Conservation (phyloP, 35 echinoderm and acorn worm species). For the Holothuria glaberrima region DNA sequence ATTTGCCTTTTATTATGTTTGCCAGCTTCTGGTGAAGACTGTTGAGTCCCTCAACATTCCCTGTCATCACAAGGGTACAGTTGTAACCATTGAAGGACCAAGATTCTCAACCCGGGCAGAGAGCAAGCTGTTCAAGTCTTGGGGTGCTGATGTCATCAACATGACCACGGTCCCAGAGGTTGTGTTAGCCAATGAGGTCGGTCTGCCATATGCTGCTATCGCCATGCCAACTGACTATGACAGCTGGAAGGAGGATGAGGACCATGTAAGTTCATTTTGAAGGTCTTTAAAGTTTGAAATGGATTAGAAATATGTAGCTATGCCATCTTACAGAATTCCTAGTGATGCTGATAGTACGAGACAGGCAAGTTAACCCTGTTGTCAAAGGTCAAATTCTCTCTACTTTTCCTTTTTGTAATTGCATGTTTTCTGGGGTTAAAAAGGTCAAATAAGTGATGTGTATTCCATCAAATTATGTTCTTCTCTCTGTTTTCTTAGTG, state of each 20-base stretch:
- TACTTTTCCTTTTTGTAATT: no score
- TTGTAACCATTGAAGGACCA: conserved; percentile 89
- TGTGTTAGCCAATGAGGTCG: conserved; percentile 81
- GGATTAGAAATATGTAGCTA: no score
- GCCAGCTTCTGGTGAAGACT: conserved; percentile 72
- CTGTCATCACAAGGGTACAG: conserved; percentile 71
- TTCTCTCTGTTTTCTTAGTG: no score
- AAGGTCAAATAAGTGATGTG: no score
- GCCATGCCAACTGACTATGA: conserved; percentile 94
- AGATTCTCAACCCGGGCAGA: conserved; percentile 87
- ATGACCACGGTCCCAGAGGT: conserved; percentile 99
- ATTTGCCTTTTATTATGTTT: not conserved
- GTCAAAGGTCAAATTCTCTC: no score
- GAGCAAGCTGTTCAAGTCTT: conserved; percentile 80
- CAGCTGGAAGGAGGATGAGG: conserved; percentile 84
- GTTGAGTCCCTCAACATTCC: conserved; percentile 52
- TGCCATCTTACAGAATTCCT: no score
- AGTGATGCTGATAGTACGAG: no score
- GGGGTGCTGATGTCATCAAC: conserved; percentile 88
- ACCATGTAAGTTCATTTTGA: conserved; percentile 67
- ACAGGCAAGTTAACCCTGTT: no score
- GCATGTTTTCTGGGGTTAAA: no score
- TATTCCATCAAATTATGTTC: no score
- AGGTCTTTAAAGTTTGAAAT: no score
- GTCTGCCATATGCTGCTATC: conserved; percentile 84